These are phyloP conservation scores for Sycophaga agraensis DNA, from an alignment of 1,140 invertebrate genomes.

Conservation along the genomic window DNA sequence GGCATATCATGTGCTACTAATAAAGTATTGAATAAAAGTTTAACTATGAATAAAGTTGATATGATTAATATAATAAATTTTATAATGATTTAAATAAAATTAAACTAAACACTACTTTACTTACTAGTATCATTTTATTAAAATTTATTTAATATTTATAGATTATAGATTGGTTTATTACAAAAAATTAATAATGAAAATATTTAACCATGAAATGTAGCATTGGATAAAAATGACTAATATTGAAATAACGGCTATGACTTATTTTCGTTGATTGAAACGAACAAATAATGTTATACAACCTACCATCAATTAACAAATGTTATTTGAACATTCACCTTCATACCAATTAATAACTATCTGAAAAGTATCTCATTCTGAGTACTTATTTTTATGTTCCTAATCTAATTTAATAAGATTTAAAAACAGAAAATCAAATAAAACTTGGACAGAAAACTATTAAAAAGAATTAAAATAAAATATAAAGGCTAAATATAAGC, in stretches of 20 bases:
- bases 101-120: no score
- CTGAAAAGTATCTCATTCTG: neutral
- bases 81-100: no score
- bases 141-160: neutral
- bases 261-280: neutral
- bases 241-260: no score
- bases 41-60: no score
- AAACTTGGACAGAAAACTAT: neutral
- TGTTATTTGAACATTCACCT: neutral
- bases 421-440: neutral
- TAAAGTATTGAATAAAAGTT: no score
- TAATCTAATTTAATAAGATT: neutral
- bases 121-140: no score
- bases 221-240: neutral
- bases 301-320: constrained; percentile 8
- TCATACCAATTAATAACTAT: neutral
- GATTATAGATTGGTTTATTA: neutral
- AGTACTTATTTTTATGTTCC: neutral
- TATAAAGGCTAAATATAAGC: neutral
- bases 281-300: neutral
- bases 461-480: neutral
- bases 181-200: neutral
- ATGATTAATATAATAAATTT: no score
- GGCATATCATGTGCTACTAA: neutral
- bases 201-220: no score